Percentiles rank a stretch among this genome's conserved stretches.
These are phyloP conservation scores for Thermophis baileyi DNA, from an alignment of 2,113 vertebrate species.

Conservation along the genomic window DNA sequence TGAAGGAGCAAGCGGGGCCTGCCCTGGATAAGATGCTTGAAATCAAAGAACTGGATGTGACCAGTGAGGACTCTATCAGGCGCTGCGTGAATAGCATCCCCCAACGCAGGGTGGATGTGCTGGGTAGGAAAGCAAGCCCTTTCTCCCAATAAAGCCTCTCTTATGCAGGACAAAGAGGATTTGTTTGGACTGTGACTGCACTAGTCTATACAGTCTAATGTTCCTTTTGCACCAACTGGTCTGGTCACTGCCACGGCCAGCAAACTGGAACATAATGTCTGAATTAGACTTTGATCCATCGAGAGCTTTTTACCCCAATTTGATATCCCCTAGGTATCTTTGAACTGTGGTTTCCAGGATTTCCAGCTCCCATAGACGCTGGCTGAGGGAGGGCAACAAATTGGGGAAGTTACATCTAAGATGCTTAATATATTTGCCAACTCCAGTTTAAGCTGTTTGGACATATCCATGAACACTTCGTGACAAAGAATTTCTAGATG, in stretches of 20 bases:
- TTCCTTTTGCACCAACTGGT: not conserved
- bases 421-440: not conserved
- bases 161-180: not conserved
- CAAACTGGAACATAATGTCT: not conserved
- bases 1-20: constrained; percentile 66
- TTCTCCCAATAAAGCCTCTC: not conserved
- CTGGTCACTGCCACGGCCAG: not conserved
- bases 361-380: not conserved
- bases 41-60: constrained; percentile 67
- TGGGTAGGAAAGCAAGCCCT: constrained; percentile 47
- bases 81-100: constrained; percentile 66
- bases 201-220: not conserved
- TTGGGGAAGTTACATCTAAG: not conserved
- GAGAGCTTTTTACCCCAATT: not conserved
- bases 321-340: not conserved
- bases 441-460: not conserved
- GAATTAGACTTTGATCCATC: not conserved
- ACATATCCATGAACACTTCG: not conserved
- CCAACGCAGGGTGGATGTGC: constrained; percentile 63
- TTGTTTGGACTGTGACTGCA: not conserved
- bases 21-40: constrained; percentile 62
- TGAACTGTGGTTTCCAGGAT: not conserved
- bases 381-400: not conserved
- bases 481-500: not conserved
- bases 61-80: constrained; percentile 65